Conservation (phyloP, 2,113 vertebrate genomes). For the Anolis sagrei region DNA sequence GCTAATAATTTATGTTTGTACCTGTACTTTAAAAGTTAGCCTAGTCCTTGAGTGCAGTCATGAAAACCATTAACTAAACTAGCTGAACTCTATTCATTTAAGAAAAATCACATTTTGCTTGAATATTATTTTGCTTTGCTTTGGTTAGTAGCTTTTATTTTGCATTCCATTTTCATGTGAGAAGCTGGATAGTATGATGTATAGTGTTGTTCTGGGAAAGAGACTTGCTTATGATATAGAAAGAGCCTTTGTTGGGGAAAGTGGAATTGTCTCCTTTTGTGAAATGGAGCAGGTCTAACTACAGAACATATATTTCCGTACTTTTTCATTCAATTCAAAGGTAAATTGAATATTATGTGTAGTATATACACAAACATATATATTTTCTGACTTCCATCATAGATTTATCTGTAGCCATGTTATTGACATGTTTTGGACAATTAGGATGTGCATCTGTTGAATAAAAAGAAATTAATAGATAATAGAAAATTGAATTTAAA, state of each 20-base stretch:
- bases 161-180: slow-evolving; percentile 64
- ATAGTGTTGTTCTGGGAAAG: slow-evolving; percentile 65
- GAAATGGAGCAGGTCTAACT: neutral
- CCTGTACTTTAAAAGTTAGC: slow-evolving; percentile 59
- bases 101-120: slow-evolving; percentile 56
- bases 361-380: slow-evolving; percentile 58
- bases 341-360: neutral
- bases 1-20: slow-evolving; percentile 72
- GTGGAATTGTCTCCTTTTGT: neutral
- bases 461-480: neutral
- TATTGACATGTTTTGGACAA: slow-evolving; percentile 14
- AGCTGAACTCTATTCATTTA: slow-evolving; percentile 57
- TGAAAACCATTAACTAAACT: slow-evolving; percentile 60
- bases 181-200: slow-evolving; percentile 70
- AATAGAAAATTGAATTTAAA: neutral
- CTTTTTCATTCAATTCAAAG: slow-evolving; percentile 17
- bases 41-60: slow-evolving; percentile 62
- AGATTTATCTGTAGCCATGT: slow-evolving; percentile 19
- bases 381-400: neutral
- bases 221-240: neutral
- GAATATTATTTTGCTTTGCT: slow-evolving; percentile 65
- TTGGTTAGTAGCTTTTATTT: slow-evolving; percentile 70
- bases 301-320: slow-evolving; percentile 16
- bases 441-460: neutral
- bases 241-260: neutral